A percentile compares a stretch with the other conserved stretches of the same genome.
phyloP scores from a whole-genome alignment of 92 coral and sea anemone species.

The Phymanthus crucifer region DNA sequence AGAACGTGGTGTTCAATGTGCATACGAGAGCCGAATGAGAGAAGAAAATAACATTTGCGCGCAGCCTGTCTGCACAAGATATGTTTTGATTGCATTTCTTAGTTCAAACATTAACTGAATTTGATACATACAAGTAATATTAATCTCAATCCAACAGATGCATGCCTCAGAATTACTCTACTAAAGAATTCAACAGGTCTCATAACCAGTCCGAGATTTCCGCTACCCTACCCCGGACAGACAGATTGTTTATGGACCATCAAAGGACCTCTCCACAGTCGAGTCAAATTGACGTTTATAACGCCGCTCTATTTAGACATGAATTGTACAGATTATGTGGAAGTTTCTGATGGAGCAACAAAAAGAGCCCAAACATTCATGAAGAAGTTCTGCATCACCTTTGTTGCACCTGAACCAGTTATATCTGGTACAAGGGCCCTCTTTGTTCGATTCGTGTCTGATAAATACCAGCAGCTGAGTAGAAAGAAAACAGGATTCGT shows the following conservation, averaged over 20 bases:
- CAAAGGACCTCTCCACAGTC: constrained; percentile 17
- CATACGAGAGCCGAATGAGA: no score
- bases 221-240: constrained; percentile 47
- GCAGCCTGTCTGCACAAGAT: no score
- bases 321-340: constrained; percentile 37
- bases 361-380: constrained; percentile 17
- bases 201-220: constrained; percentile 42
- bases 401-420: constrained; percentile 5
- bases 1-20: no score
- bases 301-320: constrained; percentile 23
- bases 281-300: constrained; percentile 25
- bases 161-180: constrained; percentile 24
- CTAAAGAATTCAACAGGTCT: constrained; percentile 17
- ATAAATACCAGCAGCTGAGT: constrained; percentile 19
- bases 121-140: neutral
- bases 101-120: no score
- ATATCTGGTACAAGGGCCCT: constrained; percentile 6
- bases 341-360: constrained; percentile 22
- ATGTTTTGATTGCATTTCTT: no score
- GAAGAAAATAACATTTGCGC: no score
- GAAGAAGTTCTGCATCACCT: constrained; percentile 21
- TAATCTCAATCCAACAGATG: constrained; percentile 8
- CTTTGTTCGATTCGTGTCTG: constrained; percentile 37
- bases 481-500: constrained; percentile 15
- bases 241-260: constrained; percentile 40